Conservation (phyloP, 2,888 invertebrate genomes). For the Dysmachus trigonus region DNA sequence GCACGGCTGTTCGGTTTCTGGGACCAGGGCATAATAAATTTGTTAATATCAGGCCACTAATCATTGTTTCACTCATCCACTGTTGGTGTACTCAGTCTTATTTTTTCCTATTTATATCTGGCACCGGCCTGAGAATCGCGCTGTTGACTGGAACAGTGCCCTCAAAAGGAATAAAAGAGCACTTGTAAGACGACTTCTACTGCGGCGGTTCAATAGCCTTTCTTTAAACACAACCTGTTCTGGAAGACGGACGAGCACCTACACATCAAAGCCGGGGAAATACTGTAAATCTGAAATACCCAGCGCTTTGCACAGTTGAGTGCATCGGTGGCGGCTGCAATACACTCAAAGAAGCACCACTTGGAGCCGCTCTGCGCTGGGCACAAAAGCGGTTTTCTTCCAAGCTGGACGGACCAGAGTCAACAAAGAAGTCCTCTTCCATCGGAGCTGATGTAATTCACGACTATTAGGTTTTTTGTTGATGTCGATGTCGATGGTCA, state of each 20-base stretch:
- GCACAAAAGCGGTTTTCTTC: constrained; percentile 16
- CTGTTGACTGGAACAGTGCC: constrained; percentile 6
- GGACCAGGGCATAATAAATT: not conserved
- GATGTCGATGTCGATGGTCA: not conserved
- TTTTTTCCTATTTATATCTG: constrained; percentile 2
- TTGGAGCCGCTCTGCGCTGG: not conserved
- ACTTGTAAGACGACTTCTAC: constrained; percentile 27
- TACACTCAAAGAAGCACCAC: not conserved
- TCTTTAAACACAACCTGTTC: constrained; percentile 27
- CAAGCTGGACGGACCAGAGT: not conserved
- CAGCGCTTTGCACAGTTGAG: not conserved
- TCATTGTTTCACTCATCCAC: constrained; percentile 23
- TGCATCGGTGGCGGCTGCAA: not conserved
- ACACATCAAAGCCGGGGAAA: not conserved
- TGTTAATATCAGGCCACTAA: constrained; percentile 24
- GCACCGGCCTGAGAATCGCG: not conserved
- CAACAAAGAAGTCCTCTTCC: constrained; percentile 27
- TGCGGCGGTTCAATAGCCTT: constrained; percentile 29
- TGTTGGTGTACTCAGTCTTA: not conserved
- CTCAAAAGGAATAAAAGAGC: constrained; percentile 38
- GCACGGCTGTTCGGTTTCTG: not conserved
- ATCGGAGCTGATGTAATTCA: not conserved
- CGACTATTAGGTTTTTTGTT: constrained; percentile 8
- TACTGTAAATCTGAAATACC: constrained; percentile 14
- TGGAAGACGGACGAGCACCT: not conserved